phyloP scores from a whole-genome alignment of 2,888 invertebrate species.

The Nesidiocoris tenuis region DNA sequence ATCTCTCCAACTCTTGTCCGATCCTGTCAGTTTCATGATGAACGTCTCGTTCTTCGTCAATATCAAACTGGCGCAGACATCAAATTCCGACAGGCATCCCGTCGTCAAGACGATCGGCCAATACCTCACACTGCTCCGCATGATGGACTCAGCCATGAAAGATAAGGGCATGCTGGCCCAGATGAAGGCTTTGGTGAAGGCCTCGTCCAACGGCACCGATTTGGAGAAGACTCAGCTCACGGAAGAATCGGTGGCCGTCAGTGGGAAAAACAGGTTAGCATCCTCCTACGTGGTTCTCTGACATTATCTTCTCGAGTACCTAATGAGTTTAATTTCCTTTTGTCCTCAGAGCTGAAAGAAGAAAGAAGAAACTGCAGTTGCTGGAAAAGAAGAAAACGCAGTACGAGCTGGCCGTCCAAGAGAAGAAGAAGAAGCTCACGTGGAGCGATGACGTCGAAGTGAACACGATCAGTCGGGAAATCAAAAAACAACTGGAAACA shows the following conservation, averaged over 20 bases:
- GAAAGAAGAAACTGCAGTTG: constrained; percentile 44
- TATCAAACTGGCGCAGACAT: constrained; percentile 15
- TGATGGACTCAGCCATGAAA: constrained; percentile 29
- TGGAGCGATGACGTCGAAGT: constrained; percentile 33
- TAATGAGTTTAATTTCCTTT: neutral
- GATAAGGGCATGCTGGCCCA: constrained; percentile 16
- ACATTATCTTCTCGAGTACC: no score
- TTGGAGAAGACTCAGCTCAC: neutral
- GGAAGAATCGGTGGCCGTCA: constrained; percentile 8
- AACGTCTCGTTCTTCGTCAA: constrained; percentile 38
- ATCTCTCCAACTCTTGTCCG: neutral
- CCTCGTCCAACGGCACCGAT: neutral
- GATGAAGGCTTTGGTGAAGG: constrained; percentile 25
- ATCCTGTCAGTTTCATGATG: constrained; percentile 31
- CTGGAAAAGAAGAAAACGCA: constrained; percentile 40
- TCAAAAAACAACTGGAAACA: constrained; percentile 15
- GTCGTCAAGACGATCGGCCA: constrained; percentile 38
- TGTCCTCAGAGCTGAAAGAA: constrained; percentile 44
- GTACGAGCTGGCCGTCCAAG: constrained; percentile 32
- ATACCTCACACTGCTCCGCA: constrained; percentile 17
- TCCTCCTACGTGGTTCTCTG: neutral
- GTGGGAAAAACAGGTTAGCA: constrained; percentile 35
- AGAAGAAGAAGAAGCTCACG: constrained; percentile 27
- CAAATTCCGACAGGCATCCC: constrained; percentile 31
- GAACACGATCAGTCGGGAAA: constrained; percentile 9